Evolutionary conservation across 2,113 vertebrate species (phyloP).

Genomic region (Labeo catla): DNA sequence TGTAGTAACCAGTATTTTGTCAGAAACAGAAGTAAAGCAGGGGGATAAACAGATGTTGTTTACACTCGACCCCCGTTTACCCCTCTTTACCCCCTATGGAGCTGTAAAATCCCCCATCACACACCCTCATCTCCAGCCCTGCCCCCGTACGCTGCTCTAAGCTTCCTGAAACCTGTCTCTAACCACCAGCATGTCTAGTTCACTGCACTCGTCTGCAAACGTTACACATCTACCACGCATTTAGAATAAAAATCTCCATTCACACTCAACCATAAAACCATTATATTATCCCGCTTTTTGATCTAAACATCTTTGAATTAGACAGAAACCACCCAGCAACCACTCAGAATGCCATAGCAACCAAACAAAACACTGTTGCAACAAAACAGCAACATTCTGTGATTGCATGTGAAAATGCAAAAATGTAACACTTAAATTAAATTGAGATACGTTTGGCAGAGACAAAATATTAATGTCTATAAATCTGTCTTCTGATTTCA

Average conservation of each 20-base stretch:
- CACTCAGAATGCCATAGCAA: background rate
- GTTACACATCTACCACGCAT: background rate
- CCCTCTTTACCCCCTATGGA: background rate
- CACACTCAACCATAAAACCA: background rate
- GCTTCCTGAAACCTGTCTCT: background rate
- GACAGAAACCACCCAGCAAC: background rate
- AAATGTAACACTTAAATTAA: background rate
- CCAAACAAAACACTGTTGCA: background rate
- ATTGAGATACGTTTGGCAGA: background rate
- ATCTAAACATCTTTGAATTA: background rate
- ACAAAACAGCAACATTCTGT: background rate
- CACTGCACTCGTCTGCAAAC: too few species aligned
- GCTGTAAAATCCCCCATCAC: background rate
- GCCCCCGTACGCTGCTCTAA: background rate
- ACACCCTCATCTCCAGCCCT: background rate
- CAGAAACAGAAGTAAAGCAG: background rate
- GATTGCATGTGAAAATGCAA: background rate
- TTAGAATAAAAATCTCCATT: background rate
- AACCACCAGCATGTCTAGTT: background rate
- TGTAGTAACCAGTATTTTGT: background rate
- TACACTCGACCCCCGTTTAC: background rate
- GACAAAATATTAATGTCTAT: background rate
- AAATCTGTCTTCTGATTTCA: background rate
- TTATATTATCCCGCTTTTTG: background rate
- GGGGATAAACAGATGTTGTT: conserved; percentile 28